Evolutionary conservation across 2,888 invertebrate genomes (phyloP).

Genomic region (Epinotia nisella): DNA sequence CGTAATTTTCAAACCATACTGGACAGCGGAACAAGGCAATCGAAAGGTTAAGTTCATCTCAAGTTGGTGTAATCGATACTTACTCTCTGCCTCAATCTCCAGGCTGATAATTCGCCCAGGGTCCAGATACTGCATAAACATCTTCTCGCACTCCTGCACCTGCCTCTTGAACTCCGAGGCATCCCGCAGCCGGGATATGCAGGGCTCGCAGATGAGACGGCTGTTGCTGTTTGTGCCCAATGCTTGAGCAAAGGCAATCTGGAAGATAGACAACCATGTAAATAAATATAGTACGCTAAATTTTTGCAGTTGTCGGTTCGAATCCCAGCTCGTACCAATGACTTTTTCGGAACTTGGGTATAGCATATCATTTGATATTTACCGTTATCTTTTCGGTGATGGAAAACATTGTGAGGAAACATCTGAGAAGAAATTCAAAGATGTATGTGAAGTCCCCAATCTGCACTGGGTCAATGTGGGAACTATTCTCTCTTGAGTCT

Average conservation of each 20-base stretch:
- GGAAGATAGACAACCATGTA: neutral
- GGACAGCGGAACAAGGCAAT: no score
- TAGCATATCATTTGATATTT: no score
- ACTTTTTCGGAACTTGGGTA: no score
- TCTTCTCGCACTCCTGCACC: conserved; percentile 76
- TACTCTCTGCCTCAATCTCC: conserved; percentile 46
- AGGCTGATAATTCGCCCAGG: conserved; percentile 54
- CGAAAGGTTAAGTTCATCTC: no score
- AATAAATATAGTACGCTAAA: neutral
- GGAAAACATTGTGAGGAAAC: no score
- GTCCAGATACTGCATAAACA: conserved; percentile 72
- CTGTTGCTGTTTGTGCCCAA: conserved; percentile 77
- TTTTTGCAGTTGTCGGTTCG: neutral
- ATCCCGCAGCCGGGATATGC: conserved; percentile 75
- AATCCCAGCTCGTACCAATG: no score
- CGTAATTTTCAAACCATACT: no score
- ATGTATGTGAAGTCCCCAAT: no score
- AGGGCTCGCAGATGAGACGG: conserved; percentile 76
- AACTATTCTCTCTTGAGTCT: no score
- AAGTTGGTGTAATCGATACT: conserved; percentile 32
- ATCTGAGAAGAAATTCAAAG: no score
- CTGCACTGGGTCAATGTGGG: no score
- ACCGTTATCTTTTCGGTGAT: no score
- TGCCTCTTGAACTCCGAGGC: conserved; percentile 76
- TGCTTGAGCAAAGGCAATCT: conserved; percentile 73